phyloP scores from a whole-genome alignment of 2,113 vertebrate species.

The Labeo rohita region DNA sequence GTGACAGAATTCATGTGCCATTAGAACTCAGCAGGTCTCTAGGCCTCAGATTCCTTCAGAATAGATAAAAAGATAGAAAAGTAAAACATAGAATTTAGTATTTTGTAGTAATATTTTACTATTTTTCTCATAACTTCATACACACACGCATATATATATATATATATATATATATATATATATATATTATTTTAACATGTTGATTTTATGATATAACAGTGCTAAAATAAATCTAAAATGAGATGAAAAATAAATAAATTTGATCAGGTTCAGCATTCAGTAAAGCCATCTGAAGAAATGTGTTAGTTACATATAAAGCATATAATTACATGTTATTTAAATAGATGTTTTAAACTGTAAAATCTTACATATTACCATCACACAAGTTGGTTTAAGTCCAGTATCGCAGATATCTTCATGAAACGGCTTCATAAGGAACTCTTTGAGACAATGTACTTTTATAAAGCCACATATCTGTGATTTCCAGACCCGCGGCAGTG shows the following conservation, averaged over 20 bases:
- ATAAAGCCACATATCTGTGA: slow-evolving; percentile 21
- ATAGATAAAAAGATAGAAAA: slow-evolving; percentile 4
- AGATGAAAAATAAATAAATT: too few relatives aligned
- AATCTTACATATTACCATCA: neutral
- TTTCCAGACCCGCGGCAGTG: neutral
- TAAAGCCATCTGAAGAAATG: neutral
- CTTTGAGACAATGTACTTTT: slow-evolving; percentile 7
- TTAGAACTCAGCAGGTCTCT: neutral
- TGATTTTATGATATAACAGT: too few relatives aligned
- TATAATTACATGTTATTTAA: neutral
- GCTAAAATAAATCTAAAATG: too few relatives aligned
- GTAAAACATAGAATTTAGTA: neutral
- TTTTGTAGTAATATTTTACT: neutral
- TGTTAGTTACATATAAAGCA: neutral
- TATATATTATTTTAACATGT: neutral
- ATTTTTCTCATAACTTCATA: neutral
- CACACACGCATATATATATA: neutral
- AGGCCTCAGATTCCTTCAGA: neutral
- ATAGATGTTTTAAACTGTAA: neutral
- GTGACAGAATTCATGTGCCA: slow-evolving; percentile 15
- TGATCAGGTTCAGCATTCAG: neutral
- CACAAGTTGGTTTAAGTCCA: neutral
- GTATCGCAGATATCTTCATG: neutral
- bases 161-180: neutral
- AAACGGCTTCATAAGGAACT: neutral